Percentiles rank a stretch among this genome's conserved stretches.
Conservation (phyloP, 2,113 vertebrate species). For the Daphoenositta chrysoptera region DNA sequence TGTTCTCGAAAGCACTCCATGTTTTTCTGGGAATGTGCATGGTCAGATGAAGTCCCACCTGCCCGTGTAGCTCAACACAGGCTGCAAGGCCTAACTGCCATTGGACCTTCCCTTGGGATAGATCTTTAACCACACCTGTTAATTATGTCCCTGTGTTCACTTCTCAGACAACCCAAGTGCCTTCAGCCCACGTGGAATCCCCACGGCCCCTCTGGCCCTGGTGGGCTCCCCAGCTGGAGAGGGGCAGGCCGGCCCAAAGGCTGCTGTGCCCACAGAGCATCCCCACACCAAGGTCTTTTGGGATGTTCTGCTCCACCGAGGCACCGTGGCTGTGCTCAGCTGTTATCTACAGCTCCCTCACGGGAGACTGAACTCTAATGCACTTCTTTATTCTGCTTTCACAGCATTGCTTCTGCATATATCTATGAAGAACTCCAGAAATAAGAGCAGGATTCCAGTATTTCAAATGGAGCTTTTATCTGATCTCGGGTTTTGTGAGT, state of each 20-base stretch:
- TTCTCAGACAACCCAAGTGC: neutral
- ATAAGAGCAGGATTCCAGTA: neutral
- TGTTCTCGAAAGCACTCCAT: neutral
- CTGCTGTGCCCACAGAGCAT: neutral
- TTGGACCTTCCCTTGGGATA: fast-evolving
- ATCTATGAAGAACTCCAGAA: neutral
- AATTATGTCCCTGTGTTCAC: neutral
- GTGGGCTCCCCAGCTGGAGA: neutral
- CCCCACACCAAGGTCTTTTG: fast-evolving
- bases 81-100: neutral
- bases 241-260: neutral
- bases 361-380: neutral
- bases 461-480: neutral
- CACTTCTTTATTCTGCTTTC: neutral
- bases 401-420: neutral
- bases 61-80: neutral
- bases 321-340: neutral
- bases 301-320: neutral
- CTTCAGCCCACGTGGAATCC: neutral
- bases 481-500: neutral
- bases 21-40: neutral
- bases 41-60: neutral
- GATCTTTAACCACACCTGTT: neutral
- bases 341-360: neutral
- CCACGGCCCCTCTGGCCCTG: neutral